These are phyloP conservation scores for Lytechinus pictus DNA, from an alignment of 35 echinoderm and acorn worm species.

Conservation along the genomic window DNA sequence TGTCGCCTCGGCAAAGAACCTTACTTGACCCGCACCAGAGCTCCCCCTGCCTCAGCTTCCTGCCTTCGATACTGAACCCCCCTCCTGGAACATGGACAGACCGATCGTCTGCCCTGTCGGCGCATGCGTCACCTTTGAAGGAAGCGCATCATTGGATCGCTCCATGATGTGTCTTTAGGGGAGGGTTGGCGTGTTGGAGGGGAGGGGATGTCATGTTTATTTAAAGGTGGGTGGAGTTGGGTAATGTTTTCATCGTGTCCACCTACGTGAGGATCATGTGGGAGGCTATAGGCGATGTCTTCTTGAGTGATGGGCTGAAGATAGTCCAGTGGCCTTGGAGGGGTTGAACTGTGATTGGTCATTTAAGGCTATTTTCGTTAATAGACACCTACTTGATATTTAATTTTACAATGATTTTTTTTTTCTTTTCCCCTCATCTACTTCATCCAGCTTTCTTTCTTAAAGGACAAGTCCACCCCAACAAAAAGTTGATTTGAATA, in stretches of 20 bases:
- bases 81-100: slow-evolving; percentile 12
- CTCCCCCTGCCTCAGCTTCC: slow-evolving; percentile 1
- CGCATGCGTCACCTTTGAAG: slow-evolving; percentile 17
- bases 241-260: neutral
- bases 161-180: neutral
- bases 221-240: slow-evolving; percentile 26
- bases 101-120: neutral
- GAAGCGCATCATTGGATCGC: slow-evolving; percentile 1
- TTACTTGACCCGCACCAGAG: slow-evolving; percentile 17
- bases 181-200: neutral
- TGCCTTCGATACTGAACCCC: neutral
- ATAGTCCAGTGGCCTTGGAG: neutral
- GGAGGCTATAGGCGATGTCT: neutral
- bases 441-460: neutral
- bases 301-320: neutral
- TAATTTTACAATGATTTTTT: too few relatives aligned
- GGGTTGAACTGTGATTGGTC: neutral
- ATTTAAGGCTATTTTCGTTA: neutral
- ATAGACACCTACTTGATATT: too few relatives aligned
- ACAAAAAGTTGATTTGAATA: too few relatives aligned
- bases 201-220: slow-evolving; percentile 20
- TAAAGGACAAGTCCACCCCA: too few relatives aligned
- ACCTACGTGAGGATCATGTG: neutral
- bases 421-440: neutral
- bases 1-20: neutral